phyloP scores from a whole-genome alignment of 2,888 invertebrate species.

The Drosophila diplacantha region DNA sequence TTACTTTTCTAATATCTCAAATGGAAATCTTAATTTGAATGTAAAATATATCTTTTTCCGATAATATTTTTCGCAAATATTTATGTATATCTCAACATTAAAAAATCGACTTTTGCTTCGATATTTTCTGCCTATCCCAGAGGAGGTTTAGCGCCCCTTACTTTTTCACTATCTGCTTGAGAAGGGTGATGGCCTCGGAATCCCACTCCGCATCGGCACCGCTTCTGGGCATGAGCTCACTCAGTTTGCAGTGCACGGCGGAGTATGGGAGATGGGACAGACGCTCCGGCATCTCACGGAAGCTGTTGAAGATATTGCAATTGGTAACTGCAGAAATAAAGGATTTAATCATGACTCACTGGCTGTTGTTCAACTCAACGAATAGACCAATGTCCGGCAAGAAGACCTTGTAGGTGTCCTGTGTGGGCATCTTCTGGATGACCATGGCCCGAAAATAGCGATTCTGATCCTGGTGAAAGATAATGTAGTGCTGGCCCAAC shows the following conservation, averaged over 20 bases:
- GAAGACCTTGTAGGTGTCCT: constrained; percentile 79
- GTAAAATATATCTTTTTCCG: too few species aligned
- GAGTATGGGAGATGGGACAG: constrained; percentile 79
- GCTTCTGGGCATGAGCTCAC: constrained; percentile 79
- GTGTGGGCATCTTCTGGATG: constrained; percentile 69
- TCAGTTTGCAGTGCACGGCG: constrained; percentile 81
- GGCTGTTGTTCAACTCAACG: constrained; percentile 74
- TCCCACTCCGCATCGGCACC: constrained; percentile 80
- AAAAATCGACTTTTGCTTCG: too few species aligned
- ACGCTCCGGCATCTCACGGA: constrained; percentile 79
- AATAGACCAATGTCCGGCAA: constrained; percentile 83
- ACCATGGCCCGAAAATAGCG: constrained; percentile 82
- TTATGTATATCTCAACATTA: too few species aligned
- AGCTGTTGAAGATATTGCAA: constrained; percentile 69
- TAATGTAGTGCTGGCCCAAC: constrained; percentile 82
- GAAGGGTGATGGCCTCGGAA: constrained; percentile 79
- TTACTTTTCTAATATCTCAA: too few species aligned
- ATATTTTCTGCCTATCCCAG: too few species aligned
- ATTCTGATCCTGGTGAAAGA: constrained; percentile 79
- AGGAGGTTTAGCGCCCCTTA: constrained; percentile 68
- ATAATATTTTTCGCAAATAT: too few species aligned
- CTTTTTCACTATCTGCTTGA: constrained; percentile 82
- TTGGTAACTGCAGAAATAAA: too few species aligned
- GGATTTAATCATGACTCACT: constrained; percentile 25
- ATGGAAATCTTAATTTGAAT: too few species aligned